Conservation (phyloP, 2,888 invertebrate species). For the Diarsia dahlii region DNA sequence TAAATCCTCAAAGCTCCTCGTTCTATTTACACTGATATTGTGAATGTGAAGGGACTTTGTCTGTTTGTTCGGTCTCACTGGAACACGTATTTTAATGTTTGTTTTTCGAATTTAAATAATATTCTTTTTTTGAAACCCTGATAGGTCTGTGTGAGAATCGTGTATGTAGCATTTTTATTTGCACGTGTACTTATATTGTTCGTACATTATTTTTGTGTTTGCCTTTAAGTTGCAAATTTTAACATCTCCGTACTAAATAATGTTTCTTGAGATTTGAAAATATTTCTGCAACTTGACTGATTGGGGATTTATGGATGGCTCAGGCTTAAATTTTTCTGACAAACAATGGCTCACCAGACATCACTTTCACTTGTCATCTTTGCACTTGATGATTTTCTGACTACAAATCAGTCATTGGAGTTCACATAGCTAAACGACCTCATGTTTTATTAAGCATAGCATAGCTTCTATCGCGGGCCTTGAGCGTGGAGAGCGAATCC, state of each 20-base stretch:
- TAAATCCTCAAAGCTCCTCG: slow-evolving; percentile 67
- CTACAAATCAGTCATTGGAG: not conserved
- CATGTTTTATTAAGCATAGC: too few species aligned
- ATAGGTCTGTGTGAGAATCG: slow-evolving; percentile 32
- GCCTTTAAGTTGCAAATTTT: not conserved
- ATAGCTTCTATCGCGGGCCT: too few species aligned
- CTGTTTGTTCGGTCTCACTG: slow-evolving; percentile 60
- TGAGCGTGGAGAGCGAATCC: too few species aligned
- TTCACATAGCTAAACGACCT: not conserved
- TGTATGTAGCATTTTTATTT: slow-evolving; percentile 31
- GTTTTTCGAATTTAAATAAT: slow-evolving; percentile 52
- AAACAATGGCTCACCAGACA: too few species aligned
- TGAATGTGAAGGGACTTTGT: slow-evolving; percentile 56
- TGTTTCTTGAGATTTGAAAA: not conserved
- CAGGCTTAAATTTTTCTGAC: too few species aligned
- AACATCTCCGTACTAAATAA: not conserved
- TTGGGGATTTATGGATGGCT: not conserved
- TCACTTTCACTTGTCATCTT: too few species aligned
- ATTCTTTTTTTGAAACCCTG: slow-evolving; percentile 38
- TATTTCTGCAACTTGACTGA: not conserved
- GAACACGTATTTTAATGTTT: slow-evolving; percentile 52
- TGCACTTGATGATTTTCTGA: too few species aligned
- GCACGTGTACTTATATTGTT: slow-evolving; percentile 1
- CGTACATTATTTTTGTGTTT: not conserved
- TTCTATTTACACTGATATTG: slow-evolving; percentile 66